A percentile compares a stretch with the other conserved stretches of the same genome.
phyloP scores from a whole-genome alignment of 2,113 vertebrate genomes.

The Pica pica region DNA sequence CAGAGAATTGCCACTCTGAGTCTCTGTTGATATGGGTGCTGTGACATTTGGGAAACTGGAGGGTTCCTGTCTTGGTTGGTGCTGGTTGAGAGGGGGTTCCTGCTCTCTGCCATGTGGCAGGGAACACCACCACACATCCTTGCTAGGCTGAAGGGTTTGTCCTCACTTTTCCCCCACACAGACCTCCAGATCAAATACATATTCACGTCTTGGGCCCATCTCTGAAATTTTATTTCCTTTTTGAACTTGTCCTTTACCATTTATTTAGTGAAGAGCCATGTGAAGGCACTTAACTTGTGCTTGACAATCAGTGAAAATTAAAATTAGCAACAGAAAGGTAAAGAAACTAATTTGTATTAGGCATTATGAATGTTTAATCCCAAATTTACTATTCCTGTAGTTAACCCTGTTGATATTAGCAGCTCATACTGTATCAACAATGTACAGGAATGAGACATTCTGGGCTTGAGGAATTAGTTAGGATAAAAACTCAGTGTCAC shows the following conservation, averaged over 20 bases:
- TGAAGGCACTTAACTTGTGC: slow-evolving; percentile 41
- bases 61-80: background rate
- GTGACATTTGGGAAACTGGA: background rate
- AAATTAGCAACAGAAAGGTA: slow-evolving; percentile 48
- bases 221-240: background rate
- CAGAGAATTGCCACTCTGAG: background rate
- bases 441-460: background rate
- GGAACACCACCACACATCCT: background rate
- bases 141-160: background rate
- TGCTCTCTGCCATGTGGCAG: background rate
- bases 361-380: slow-evolving; percentile 44
- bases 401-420: slow-evolving; percentile 39
- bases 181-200: background rate
- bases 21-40: background rate
- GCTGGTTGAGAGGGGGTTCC: background rate
- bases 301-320: slow-evolving; percentile 52
- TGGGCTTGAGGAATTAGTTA: background rate
- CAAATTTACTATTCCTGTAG: background rate
- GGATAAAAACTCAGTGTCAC: background rate
- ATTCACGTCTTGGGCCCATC: background rate
- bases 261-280: slow-evolving; percentile 34
- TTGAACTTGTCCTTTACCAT: background rate
- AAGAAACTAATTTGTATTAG: slow-evolving; percentile 37
- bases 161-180: background rate
- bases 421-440: background rate